Conservation (phyloP, 2,797 vertebrate genomes). For the Sus cebifrons region DNA sequence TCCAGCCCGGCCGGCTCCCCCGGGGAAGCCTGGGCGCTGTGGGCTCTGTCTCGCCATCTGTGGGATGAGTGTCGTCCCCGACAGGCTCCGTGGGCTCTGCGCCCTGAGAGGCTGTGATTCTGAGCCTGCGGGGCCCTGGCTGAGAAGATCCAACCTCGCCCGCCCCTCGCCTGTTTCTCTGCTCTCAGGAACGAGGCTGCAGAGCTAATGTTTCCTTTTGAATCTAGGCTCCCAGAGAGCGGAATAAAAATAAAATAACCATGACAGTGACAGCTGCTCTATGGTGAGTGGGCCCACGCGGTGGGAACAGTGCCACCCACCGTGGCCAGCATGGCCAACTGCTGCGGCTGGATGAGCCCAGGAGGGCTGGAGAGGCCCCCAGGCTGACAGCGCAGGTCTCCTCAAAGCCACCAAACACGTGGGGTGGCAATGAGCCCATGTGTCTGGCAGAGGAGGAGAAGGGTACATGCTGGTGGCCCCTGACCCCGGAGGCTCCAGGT, state of each 20-base stretch:
- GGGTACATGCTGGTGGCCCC: rapidly evolving
- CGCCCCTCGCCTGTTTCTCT: background rate
- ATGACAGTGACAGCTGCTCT: background rate
- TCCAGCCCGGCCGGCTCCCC: background rate
- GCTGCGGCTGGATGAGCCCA: background rate
- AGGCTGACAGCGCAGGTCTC: background rate
- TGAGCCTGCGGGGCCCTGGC: background rate
- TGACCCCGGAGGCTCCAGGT: background rate
- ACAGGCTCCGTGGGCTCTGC: background rate
- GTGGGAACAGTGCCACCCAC: background rate
- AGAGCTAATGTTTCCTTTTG: background rate
- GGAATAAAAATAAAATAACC: constrained; percentile 48
- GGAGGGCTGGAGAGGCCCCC: background rate
- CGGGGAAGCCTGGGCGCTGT: background rate
- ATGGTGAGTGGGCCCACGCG: background rate
- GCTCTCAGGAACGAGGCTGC: background rate
- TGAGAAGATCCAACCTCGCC: background rate
- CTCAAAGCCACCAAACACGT: background rate
- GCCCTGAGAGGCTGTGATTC: background rate
- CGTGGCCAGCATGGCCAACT: background rate
- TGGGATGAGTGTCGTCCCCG: background rate
- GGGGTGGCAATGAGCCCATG: rapidly evolving
- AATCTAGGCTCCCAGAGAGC: constrained; percentile 44
- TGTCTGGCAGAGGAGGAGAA: background rate
- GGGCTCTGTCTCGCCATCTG: background rate